Conservation (phyloP, 2,113 vertebrate genomes). For the Melanostigma gelatinosum region DNA sequence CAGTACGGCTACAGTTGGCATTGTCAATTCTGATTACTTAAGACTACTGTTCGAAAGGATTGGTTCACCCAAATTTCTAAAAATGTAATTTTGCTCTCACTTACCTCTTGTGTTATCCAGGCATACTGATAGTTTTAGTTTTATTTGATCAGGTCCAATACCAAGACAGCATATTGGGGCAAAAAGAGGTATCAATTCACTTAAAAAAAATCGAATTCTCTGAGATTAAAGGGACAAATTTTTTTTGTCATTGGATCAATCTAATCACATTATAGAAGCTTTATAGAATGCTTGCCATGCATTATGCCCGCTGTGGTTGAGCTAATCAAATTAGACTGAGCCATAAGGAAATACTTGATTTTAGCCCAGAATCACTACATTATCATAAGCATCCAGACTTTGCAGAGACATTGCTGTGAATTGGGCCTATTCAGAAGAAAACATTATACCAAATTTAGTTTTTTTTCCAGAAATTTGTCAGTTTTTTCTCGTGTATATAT, state of each 20-base stretch:
- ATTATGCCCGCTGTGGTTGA: neutral
- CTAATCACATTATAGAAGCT: neutral
- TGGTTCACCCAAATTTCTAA: neutral
- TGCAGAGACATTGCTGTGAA: neutral
- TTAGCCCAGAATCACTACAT: neutral
- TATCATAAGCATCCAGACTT: neutral
- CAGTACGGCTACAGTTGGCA: neutral
- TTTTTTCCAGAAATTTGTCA: too few species aligned
- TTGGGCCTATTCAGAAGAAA: neutral
- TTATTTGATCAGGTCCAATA: neutral
- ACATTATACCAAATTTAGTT: neutral
- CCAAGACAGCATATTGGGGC: too few species aligned
- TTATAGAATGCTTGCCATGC: neutral
- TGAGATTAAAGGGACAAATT: neutral
- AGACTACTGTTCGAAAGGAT: neutral
- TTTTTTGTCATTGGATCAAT: neutral
- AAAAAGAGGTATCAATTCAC: neutral
- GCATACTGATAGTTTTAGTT: neutral
- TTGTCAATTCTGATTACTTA: neutral
- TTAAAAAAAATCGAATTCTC: neutral
- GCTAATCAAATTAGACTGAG: neutral
- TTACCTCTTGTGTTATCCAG: neutral
- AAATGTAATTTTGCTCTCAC: neutral
- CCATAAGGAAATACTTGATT: neutral
- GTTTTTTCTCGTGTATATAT: too few species aligned